These are phyloP conservation scores for Cataglyphis hispanica DNA, from an alignment of 1,140 invertebrate genomes.

Conservation along the genomic window DNA sequence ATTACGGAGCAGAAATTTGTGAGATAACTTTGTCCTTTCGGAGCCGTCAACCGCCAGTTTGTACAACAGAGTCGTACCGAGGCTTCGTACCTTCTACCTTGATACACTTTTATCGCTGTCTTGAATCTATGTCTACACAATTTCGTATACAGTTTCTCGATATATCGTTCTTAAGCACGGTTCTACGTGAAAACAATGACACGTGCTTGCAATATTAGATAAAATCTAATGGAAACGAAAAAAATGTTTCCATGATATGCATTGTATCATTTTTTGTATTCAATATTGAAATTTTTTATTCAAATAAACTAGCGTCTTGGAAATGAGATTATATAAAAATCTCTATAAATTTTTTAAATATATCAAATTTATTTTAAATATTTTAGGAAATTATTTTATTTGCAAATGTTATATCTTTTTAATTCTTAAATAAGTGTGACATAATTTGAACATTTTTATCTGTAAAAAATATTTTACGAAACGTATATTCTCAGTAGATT, in stretches of 20 bases:
- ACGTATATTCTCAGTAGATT: background rate
- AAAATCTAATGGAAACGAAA: background rate
- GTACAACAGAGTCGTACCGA: slow-evolving; percentile 36
- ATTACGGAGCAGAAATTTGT: slow-evolving; percentile 64
- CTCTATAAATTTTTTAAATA: background rate
- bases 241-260: slow-evolving; percentile 5
- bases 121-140: slow-evolving; percentile 32
- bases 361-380: background rate
- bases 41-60: slow-evolving; percentile 44
- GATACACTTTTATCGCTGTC: slow-evolving; percentile 50
- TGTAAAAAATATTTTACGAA: background rate
- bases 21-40: slow-evolving; percentile 75
- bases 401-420: background rate
- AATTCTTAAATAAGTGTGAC: background rate
- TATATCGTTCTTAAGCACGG: slow-evolving; percentile 11
- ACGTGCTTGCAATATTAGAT: slow-evolving; percentile 14
- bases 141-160: background rate
- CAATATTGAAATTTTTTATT: background rate
- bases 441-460: background rate
- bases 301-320: background rate
- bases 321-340: background rate
- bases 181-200: slow-evolving; percentile 20
- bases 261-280: background rate
- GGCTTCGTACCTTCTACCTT: slow-evolving; percentile 34
- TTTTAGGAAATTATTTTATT: background rate